phyloP scores from a whole-genome alignment of 2,797 vertebrate genomes.

The Chrosomus eos region DNA sequence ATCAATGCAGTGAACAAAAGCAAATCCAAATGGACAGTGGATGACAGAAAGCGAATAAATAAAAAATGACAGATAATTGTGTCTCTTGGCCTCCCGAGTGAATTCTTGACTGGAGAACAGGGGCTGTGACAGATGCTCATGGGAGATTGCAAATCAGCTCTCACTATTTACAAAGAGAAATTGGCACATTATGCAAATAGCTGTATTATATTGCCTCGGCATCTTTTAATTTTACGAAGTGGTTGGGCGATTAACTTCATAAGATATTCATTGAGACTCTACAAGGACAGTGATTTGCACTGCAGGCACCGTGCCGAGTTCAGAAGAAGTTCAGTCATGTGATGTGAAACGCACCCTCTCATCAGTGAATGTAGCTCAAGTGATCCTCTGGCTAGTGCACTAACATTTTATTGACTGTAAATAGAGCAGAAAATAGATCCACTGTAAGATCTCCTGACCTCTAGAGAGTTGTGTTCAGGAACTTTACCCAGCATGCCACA shows the following conservation, averaged over 20 bases:
- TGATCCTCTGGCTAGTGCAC: background rate
- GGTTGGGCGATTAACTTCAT: slow-evolving; percentile 25
- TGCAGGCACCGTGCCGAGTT: slow-evolving; percentile 22
- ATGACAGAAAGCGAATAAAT: slow-evolving; percentile 24
- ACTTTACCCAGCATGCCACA: background rate
- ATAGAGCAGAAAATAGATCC: slow-evolving; percentile 11
- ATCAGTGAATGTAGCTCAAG: slow-evolving; percentile 6
- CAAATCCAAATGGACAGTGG: slow-evolving; percentile 29
- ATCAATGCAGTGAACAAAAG: slow-evolving; percentile 9
- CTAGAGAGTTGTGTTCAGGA: slow-evolving; percentile 8
- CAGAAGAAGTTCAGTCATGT: slow-evolving; percentile 51
- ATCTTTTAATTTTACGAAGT: slow-evolving; percentile 60
- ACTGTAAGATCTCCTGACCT: background rate
- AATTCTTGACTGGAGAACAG: slow-evolving; percentile 24
- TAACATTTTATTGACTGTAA: slow-evolving; percentile 1
- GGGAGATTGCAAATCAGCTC: slow-evolving; percentile 34
- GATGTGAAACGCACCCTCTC: background rate
- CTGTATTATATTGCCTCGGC: slow-evolving; percentile 64
- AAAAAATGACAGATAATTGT: slow-evolving; percentile 33
- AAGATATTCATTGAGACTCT: slow-evolving; percentile 37
- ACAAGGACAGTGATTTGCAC: slow-evolving; percentile 9
- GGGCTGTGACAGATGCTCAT: slow-evolving; percentile 37
- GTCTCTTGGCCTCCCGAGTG: slow-evolving; percentile 12
- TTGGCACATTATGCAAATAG: slow-evolving; percentile 59
- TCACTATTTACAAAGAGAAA: slow-evolving; percentile 49